Evolutionary conservation across 1,140 invertebrate species (phyloP).

Genomic region (Bathynomus jamesi): DNA sequence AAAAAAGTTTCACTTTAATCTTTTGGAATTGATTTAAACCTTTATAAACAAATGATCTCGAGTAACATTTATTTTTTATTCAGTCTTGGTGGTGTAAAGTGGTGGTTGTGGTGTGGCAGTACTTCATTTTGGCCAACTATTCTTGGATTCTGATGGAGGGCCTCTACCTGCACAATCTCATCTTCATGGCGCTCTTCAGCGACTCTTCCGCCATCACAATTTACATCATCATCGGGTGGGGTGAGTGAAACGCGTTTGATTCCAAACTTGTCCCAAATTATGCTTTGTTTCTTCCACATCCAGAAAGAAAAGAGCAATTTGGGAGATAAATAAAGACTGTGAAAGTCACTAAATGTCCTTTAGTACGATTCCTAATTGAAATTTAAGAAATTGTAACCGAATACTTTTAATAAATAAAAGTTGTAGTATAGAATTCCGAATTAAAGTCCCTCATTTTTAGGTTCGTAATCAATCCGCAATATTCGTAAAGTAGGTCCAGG

Average conservation of each 20-base stretch:
- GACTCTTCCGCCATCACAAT: slow-evolving; percentile 57
- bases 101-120: slow-evolving; percentile 59
- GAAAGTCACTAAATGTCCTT: too few species aligned
- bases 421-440: too few species aligned
- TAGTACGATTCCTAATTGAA: too few species aligned
- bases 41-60: neutral
- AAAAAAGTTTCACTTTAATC: neutral
- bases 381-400: too few species aligned
- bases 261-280: too few species aligned
- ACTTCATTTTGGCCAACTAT: slow-evolving; percentile 67
- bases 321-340: too few species aligned
- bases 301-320: too few species aligned
- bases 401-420: too few species aligned
- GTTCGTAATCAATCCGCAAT: too few species aligned
- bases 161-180: slow-evolving; percentile 67
- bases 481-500: too few species aligned
- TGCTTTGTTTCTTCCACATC: too few species aligned
- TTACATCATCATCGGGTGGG: slow-evolving; percentile 65
- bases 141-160: slow-evolving; percentile 76
- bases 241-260: slow-evolving; percentile 51
- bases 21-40: neutral
- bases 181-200: slow-evolving; percentile 63
- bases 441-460: too few species aligned
- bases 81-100: slow-evolving; percentile 59
- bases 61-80: neutral